phyloP scores from a whole-genome alignment of 2,113 vertebrate genomes.

The Donacobius atricapilla region DNA sequence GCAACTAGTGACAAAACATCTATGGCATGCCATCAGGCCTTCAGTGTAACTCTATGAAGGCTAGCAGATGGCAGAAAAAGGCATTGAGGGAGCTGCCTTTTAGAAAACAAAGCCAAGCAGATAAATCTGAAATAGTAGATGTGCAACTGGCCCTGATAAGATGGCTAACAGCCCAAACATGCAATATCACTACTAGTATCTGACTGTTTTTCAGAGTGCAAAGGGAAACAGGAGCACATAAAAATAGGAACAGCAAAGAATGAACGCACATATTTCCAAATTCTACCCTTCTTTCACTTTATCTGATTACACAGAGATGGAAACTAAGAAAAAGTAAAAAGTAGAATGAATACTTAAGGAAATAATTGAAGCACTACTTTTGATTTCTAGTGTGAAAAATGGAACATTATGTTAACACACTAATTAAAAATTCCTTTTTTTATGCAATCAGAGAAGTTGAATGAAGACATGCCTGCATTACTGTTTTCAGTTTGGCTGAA shows the following conservation, averaged over 20 bases:
- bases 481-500: too few relatives aligned
- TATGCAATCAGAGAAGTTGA: not conserved
- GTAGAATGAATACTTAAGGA: not conserved
- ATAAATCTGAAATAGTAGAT: not conserved
- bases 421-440: not conserved
- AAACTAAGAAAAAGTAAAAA: not conserved
- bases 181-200: not conserved
- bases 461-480: not conserved
- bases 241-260: not conserved
- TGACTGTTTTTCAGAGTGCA: not conserved
- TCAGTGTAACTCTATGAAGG: not conserved
- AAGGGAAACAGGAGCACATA: not conserved
- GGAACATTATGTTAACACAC: not conserved
- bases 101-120: not conserved
- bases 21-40: not conserved
- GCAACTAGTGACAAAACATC: not conserved
- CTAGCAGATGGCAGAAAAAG: slow-evolving; percentile 23
- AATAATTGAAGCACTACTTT: not conserved
- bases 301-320: not conserved
- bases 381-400: not conserved
- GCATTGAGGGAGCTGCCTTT: not conserved
- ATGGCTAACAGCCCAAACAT: not conserved
- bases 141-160: not conserved
- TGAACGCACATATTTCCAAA: not conserved
- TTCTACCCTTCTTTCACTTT: not conserved